Conservation (phyloP, 2,113 vertebrate genomes). For the Paratilapia polleni region DNA sequence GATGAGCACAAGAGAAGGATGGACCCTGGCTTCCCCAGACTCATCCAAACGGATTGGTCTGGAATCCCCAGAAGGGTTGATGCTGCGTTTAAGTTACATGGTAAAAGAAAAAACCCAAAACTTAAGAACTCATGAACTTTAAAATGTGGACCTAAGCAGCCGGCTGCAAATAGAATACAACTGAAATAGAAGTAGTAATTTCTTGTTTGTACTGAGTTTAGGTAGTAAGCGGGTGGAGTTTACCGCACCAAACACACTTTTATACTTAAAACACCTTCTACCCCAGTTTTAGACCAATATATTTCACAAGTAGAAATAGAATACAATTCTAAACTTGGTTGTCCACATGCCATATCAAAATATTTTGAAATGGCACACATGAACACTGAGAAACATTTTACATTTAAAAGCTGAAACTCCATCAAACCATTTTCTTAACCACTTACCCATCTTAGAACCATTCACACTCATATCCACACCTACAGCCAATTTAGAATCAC, state of each 20-base stretch:
- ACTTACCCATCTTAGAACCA: background rate
- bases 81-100: conserved; percentile 59
- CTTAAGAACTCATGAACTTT: conserved; percentile 7
- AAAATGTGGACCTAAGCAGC: conserved; percentile 1
- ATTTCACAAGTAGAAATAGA: background rate
- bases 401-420: background rate
- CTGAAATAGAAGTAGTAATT: conserved; percentile 51
- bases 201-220: conserved; percentile 32
- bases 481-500: background rate
- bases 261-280: conserved; percentile 3
- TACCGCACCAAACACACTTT: conserved; percentile 18
- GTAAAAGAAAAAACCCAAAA: conserved; percentile 24
- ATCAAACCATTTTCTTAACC: background rate
- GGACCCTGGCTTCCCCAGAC: conserved; percentile 68
- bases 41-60: conserved; percentile 51
- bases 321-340: background rate
- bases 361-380: background rate
- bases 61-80: conserved; percentile 54
- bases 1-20: conserved; percentile 56
- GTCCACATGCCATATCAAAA: background rate
- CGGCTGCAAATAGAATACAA: conserved; percentile 17
- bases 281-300: background rate
- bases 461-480: background rate
- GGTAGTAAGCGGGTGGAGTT: conserved; percentile 35
- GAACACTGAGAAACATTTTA: background rate